Base-by-base conservation (phyloP, 2,113 vertebrate species). In the Grus americana region DNA sequence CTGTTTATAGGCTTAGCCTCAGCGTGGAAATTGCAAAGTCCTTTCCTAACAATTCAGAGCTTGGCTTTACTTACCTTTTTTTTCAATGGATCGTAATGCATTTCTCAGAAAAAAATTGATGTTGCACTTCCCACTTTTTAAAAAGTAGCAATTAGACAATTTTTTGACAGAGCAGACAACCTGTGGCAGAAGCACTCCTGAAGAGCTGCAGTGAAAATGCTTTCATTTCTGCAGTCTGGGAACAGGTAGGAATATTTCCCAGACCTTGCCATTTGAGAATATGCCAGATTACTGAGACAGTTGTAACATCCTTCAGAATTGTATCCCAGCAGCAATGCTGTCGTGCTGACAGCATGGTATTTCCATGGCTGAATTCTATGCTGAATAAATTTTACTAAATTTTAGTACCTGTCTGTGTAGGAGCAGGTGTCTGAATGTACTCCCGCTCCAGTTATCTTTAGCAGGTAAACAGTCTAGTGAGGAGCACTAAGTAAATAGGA, bases 291-390 rank as follows among this genome's bases (percentile, higher is more conserved):
- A 86, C 19, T 66, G 50, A 46, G 70, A 16, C 0, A 1, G 29
- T 50, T 86, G 5, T 79, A 66, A 36, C 65, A 82, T 38, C 65
- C 22, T 80, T 81, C 44, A 4, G 5, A 65, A 46, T 5, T 23
- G 20, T 46, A 38, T 40, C 29, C 14, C 36, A 86, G 74, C 46
- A 70, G 29, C 3, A 1, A 36, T 40, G 29, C 40, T 68, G 42
- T 82, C 0, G 0, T 63, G 49, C 42, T 26, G 40, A 46, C 32
- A 26, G 36, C 0, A 0, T 54, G 38, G 8, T 70, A 70, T 86
- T 88, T 81, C 50, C 50, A 32, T 23, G 50, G 29, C 46, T 59
- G 65, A 86, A 61, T 82, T 44, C 61, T 74, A 0, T 83, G 42
- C 74, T 79, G 80, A 84, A 90, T 54, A 54, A 54, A 29, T 54